Evolutionary conservation across 2,888 invertebrate genomes (phyloP).

Genomic region (Heliconius erato): DNA sequence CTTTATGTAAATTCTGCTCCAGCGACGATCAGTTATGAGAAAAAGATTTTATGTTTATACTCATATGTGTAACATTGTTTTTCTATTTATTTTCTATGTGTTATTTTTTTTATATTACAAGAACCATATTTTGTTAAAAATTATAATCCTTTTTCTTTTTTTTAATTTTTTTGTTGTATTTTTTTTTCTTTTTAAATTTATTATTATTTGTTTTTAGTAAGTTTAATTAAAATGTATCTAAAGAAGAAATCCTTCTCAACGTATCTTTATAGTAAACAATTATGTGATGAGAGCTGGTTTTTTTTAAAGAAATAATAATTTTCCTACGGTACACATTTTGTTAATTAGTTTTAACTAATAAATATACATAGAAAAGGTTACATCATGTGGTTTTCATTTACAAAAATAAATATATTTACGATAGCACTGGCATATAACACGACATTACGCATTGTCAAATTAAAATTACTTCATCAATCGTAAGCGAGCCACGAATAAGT

Average conservation of each 20-base stretch:
- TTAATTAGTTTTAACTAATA: background rate
- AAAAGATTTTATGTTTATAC: background rate
- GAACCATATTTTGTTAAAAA: background rate
- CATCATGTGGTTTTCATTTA: background rate
- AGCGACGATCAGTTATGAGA: conserved; percentile 10
- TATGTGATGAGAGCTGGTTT: too few species aligned
- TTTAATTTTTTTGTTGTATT: too few species aligned
- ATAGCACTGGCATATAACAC: conserved; percentile 7
- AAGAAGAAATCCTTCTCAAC: too few species aligned
- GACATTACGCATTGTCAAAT: conserved; percentile 9
- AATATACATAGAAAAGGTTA: background rate
- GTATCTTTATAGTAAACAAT: too few species aligned
- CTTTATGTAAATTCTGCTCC: conserved; percentile 43
- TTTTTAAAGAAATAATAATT: background rate
- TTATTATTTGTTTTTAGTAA: too few species aligned
- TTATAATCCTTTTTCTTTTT: too few species aligned
- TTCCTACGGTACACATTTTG: background rate
- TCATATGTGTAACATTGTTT: background rate
- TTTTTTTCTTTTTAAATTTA: too few species aligned
- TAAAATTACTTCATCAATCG: conserved; percentile 3
- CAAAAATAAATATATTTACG: background rate
- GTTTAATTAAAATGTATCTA: too few species aligned
- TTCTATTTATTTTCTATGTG: background rate
- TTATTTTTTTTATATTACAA: background rate
- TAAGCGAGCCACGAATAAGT: conserved; percentile 33